Evolutionary conservation across 2,113 vertebrate species (phyloP).

Genomic region (Heterotilapia buettikoferi): DNA sequence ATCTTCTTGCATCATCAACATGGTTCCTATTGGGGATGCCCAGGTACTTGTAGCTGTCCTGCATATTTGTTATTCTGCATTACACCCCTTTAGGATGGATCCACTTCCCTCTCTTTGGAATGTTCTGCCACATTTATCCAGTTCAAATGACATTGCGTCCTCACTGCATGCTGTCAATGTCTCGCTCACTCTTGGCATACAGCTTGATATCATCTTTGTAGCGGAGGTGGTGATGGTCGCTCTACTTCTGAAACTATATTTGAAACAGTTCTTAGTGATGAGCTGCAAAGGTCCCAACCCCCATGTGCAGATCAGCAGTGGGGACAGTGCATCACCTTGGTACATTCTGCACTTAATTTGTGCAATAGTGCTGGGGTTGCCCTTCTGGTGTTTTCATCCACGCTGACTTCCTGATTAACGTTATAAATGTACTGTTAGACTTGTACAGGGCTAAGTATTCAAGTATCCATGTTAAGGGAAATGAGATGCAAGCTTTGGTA

Average conservation of each 20-base stretch:
- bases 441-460: not conserved
- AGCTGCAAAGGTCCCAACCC: not conserved
- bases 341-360: not conserved
- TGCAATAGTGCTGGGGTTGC: accelerated
- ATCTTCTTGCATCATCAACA: not conserved
- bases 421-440: accelerated
- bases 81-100: not conserved
- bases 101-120: not conserved
- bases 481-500: accelerated
- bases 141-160: accelerated
- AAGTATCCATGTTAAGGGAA: accelerated
- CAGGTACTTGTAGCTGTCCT: not conserved
- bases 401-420: accelerated
- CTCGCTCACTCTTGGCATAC: not conserved
- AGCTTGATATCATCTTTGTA: not conserved
- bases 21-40: not conserved
- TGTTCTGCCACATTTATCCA: not conserved
- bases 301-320: accelerated
- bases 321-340: accelerated
- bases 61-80: not conserved
- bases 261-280: not conserved
- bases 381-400: accelerated
- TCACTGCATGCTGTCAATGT: not conserved
- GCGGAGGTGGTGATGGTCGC: accelerated
- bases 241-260: not conserved